A percentile compares a stretch with the other conserved stretches of the same genome.
Evolutionary conservation across 2,888 invertebrate species (phyloP).

Genomic region (Cheilosia vulpina): DNA sequence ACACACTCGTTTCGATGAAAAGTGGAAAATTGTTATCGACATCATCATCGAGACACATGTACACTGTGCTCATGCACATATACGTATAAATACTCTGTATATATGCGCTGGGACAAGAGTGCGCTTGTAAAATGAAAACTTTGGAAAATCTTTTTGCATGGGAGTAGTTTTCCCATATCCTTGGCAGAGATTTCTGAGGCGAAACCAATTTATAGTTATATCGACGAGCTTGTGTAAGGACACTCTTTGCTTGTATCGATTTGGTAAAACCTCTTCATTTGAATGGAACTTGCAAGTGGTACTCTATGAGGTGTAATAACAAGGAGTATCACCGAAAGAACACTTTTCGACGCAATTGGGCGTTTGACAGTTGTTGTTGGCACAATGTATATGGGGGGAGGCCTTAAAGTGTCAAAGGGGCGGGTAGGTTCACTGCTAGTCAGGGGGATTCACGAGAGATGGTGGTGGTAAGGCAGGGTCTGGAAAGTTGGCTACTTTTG

Average conservation of each 20-base stretch:
- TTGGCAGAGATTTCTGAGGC: conserved; percentile 43
- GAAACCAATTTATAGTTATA: conserved; percentile 55
- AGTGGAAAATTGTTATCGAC: conserved; percentile 64
- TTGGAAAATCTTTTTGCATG: conserved; percentile 23
- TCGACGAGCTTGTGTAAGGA: conserved; percentile 27
- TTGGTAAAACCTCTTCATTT: conserved; percentile 32
- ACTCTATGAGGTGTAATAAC: conserved; percentile 4
- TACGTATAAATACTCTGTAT: not conserved
- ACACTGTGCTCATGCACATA: not conserved
- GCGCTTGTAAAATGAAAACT: conserved; percentile 27
- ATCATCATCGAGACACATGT: conserved; percentile 23
- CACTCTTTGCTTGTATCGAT: not conserved
- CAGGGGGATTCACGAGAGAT: too few species aligned
- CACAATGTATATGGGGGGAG: too few species aligned
- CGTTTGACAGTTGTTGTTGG: conserved; percentile 26
- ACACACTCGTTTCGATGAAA: conserved; percentile 48
- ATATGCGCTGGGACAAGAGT: not conserved
- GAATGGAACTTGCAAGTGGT: conserved; percentile 20
- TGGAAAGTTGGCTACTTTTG: too few species aligned
- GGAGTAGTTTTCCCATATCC: conserved; percentile 19
- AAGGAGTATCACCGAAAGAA: conserved; percentile 1
- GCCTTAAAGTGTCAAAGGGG: too few species aligned
- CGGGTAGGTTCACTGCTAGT: too few species aligned
- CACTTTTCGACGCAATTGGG: conserved; percentile 24
- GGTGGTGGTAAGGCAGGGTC: too few species aligned